Conservation (phyloP, 2,797 vertebrate species). For the Pyrocephalus nanus region DNA sequence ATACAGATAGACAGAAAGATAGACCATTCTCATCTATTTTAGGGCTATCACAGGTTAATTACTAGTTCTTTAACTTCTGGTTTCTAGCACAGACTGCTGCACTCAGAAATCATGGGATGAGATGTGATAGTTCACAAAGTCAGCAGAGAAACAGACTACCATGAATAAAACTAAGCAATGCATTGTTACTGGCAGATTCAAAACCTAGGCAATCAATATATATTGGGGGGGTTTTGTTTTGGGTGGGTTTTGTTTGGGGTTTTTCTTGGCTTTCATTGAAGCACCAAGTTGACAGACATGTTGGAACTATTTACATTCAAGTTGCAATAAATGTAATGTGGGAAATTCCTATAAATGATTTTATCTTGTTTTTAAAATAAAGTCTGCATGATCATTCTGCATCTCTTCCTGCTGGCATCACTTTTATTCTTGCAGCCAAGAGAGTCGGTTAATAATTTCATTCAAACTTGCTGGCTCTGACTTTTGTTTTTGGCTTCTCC, state of each 20-base stretch:
- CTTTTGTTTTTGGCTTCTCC: background rate
- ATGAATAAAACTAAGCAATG: background rate
- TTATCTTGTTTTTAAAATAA: conserved; percentile 36
- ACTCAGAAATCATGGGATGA: background rate
- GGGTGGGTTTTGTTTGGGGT: background rate
- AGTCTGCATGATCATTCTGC: background rate
- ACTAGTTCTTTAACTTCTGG: background rate
- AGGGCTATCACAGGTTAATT: background rate
- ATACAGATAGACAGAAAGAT: background rate
- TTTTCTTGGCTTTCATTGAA: background rate
- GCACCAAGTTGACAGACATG: background rate
- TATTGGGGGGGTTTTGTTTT: background rate
- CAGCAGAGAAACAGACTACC: background rate
- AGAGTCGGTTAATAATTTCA: conserved; percentile 19
- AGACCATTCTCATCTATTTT: background rate
- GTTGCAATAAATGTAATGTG: background rate
- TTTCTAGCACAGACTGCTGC: background rate
- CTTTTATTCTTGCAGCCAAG: conserved; percentile 10
- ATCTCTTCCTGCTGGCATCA: conserved; percentile 7
- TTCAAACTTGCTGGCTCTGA: background rate
- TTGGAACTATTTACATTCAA: background rate
- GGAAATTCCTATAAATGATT: background rate
- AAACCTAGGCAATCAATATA: background rate
- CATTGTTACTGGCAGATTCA: background rate
- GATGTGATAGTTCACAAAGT: background rate